Evolutionary conservation across 1,140 invertebrate genomes (phyloP).

Genomic region (Drosophila micromelanica): DNA sequence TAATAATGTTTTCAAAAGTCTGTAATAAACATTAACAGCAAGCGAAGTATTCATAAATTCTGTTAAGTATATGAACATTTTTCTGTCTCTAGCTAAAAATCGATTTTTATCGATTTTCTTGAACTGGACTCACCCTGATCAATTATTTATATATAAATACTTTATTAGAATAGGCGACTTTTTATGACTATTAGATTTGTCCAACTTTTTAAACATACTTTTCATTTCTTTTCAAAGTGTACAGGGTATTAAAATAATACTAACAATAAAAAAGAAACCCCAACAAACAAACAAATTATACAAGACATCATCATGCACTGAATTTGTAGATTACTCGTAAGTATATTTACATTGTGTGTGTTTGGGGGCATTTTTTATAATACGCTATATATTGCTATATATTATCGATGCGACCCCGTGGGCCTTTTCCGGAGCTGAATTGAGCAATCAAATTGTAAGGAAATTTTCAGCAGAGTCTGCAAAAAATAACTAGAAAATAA

Average conservation of each 20-base stretch:
- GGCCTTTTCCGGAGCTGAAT: conserved; percentile 39
- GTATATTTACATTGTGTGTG: conserved; percentile 20
- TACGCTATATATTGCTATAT: conserved; percentile 18
- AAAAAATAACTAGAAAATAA: not conserved
- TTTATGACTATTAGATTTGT: not conserved
- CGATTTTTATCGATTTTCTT: too few species aligned
- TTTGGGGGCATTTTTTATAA: too few species aligned
- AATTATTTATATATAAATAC: too few species aligned
- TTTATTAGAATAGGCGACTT: too few species aligned
- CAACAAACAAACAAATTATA: conserved; percentile 19
- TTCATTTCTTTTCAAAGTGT: not conserved
- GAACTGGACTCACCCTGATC: too few species aligned
- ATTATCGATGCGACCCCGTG: conserved; percentile 56
- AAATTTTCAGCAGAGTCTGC: conserved; percentile 19
- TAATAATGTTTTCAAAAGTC: too few species aligned
- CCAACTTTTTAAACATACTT: not conserved
- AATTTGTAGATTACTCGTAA: conserved; percentile 33
- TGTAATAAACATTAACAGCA: too few species aligned
- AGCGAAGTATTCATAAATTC: too few species aligned
- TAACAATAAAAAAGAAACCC: conserved; percentile 18
- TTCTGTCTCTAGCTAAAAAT: too few species aligned
- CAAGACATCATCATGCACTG: not conserved
- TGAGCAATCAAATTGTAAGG: conserved; percentile 39
- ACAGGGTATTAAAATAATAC: not conserved
- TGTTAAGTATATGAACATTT: too few species aligned